Percentiles rank a stretch among this genome's conserved stretches.
phyloP scores from a whole-genome alignment of 2,888 invertebrate genomes.

The Chamaedrilus cognettii region DNA sequence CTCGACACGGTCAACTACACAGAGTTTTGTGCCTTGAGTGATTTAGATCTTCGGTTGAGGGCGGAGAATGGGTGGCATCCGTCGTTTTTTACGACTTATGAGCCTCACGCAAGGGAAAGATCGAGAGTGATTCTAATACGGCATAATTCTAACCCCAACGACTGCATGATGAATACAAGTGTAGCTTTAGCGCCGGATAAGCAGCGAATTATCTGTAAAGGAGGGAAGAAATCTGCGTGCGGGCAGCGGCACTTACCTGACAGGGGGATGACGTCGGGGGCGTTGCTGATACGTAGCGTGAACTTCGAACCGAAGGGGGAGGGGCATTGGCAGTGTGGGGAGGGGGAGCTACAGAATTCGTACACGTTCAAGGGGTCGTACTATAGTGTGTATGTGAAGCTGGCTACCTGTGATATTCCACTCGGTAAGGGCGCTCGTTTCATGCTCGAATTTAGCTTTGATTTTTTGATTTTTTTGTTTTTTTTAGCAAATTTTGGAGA shows the following conservation, averaged over 20 bases:
- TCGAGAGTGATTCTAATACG: slow-evolving; percentile 16
- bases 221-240: slow-evolving; percentile 33
- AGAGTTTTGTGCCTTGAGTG: slow-evolving; percentile 37
- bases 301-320: slow-evolving; percentile 33
- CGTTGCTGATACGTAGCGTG: slow-evolving; percentile 30
- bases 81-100: slow-evolving; percentile 33
- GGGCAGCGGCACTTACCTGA: slow-evolving; percentile 31
- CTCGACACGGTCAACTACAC: slow-evolving; percentile 32
- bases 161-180: slow-evolving; percentile 31
- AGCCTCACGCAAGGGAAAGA: slow-evolving; percentile 19
- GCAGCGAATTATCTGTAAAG: slow-evolving; percentile 35
- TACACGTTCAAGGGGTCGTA: slow-evolving; percentile 29
- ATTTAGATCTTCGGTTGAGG: slow-evolving; percentile 32
- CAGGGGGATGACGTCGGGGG: slow-evolving; percentile 22
- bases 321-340: slow-evolving; percentile 24
- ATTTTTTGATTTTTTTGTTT: no score
- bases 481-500: no score
- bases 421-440: slow-evolving; percentile 18
- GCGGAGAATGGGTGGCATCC: slow-evolving; percentile 37
- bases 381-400: slow-evolving; percentile 26
- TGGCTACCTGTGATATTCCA: slow-evolving; percentile 22
- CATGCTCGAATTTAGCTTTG: neutral
- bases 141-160: slow-evolving; percentile 18
- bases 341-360: slow-evolving; percentile 4
- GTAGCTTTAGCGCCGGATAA: slow-evolving; percentile 29